These are phyloP conservation scores for Ictidomys tridecemlineatus DNA, from an alignment of 2,113 vertebrate genomes.

Conservation along the genomic window DNA sequence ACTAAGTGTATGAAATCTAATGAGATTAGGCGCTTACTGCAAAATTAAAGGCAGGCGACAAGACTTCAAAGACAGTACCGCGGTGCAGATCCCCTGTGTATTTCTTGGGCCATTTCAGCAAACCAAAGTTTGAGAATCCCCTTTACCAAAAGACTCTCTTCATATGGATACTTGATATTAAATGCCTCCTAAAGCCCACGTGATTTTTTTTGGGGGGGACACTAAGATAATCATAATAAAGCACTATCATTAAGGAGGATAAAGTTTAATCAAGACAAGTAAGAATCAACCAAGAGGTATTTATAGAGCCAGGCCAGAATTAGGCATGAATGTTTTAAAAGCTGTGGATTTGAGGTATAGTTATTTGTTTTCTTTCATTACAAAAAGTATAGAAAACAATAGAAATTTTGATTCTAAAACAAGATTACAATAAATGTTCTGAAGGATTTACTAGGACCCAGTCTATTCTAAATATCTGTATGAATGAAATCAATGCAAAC, in stretches of 20 bases:
- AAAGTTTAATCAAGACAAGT: conserved; percentile 49
- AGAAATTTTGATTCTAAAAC: neutral
- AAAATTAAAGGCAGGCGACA: conserved; percentile 85
- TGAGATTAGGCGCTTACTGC: conserved; percentile 85
- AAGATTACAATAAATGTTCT: conserved; percentile 15
- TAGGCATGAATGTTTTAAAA: conserved; percentile 53
- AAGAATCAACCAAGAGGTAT: conserved; percentile 45
- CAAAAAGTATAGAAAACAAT: conserved; percentile 36
- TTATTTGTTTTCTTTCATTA: neutral
- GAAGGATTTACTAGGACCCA: neutral
- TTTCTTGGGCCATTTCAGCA: conserved; percentile 74
- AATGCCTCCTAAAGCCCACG: conserved; percentile 27
- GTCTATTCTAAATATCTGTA: neutral
- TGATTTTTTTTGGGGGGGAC: neutral
- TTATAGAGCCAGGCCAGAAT: conserved; percentile 18
- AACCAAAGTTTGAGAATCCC: conserved; percentile 82
- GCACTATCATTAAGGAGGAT: conserved; percentile 40
- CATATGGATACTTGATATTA: conserved; percentile 53
- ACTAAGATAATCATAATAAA: conserved; percentile 49
- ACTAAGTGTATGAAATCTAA: conserved; percentile 85
- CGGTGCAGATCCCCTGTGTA: conserved; percentile 78
- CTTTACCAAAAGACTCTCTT: conserved; percentile 66
- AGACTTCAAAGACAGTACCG: conserved; percentile 81
- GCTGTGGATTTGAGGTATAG: neutral
- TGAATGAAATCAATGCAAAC: conserved; percentile 4